phyloP scores from a whole-genome alignment of 2,797 vertebrate genomes.

The Stomatorhinus walkeri region DNA sequence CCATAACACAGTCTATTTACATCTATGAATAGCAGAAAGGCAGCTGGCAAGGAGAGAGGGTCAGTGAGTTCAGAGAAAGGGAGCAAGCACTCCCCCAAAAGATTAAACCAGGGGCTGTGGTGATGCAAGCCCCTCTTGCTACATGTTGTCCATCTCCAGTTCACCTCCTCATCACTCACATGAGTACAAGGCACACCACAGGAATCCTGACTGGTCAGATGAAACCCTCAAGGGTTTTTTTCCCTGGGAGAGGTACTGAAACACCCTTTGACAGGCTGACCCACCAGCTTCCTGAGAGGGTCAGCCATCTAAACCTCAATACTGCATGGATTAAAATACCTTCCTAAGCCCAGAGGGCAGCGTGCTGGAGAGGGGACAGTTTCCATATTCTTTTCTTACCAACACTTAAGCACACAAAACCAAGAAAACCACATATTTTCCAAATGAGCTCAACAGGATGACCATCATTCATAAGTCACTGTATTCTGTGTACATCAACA shows the following conservation, averaged over 20 bases:
- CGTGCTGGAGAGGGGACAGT: background rate
- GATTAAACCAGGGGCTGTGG: background rate
- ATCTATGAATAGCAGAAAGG: background rate
- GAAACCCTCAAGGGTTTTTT: background rate
- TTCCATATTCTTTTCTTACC: background rate
- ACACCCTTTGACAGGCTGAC: background rate
- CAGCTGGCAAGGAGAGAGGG: background rate
- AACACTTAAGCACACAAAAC: background rate
- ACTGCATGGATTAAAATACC: background rate
- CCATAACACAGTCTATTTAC: slow-evolving; percentile 7
- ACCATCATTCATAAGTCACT: background rate
- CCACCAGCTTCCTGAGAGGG: background rate
- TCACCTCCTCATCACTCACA: background rate
- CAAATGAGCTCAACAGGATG: background rate
- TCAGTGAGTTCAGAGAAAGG: background rate
- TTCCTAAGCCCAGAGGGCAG: background rate
- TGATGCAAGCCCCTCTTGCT: background rate
- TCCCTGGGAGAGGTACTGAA: background rate
- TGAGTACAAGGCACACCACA: background rate
- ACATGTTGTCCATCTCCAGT: background rate
- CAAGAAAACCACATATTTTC: background rate
- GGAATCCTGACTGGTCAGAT: background rate
- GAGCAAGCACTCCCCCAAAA: background rate
- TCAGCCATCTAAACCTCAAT: background rate
- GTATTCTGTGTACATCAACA: background rate